Base-by-base conservation (phyloP, 1,140 invertebrate genomes). In the Lamellibrachia luymesi region DNA sequence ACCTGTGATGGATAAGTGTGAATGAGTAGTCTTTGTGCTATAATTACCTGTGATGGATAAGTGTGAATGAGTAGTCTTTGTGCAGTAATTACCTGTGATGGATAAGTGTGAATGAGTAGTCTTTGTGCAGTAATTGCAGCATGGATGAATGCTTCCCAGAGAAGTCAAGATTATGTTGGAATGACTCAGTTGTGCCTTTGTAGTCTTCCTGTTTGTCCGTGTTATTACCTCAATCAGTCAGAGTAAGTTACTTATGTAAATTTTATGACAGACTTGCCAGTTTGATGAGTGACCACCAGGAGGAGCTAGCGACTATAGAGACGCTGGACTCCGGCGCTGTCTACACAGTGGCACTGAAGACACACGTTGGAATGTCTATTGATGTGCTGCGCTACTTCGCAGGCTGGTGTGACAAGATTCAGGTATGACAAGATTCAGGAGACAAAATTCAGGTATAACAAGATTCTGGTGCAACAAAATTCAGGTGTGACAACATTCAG, bases 341-440 rank as follows among this genome's bases (percentile, higher is more conserved):
- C 0, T 99, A 99, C 96, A 99, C 99, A 0, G 96, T 99, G 50
- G 98, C 99, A 0, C 95, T 99, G 8, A 99, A 99, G 95, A 99
- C 99, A 0, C 99, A 96, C 92, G 94, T 96, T 50, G 96, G 96
- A 50, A 96, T 96, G 95, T 96, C 96, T 38, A 95, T 96, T 56
- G 95, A 95, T 93, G 96, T 95, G 25, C 96, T 96, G 93, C 94
- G 96, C 94, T 99, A 99, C 96, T 98, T 98, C 96, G 98, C 98
- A 94, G 98, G 98, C 90, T 98, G 97, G 97, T 97, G 98, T 94
- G 98, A 99, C 96, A 99, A 99, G 96, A 98, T 98, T 95, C 97
- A 98, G 95, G 98, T 99, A 56, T 94, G 98, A 99, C 96, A 99
- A 91, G 8, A 50, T 50, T 4, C 8, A 80, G 64, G 64, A 17